A percentile compares a stretch with the other conserved stretches of the same genome.
Evolutionary conservation across 2,113 vertebrate genomes (phyloP).

Genomic region (Saccopteryx leptura): DNA sequence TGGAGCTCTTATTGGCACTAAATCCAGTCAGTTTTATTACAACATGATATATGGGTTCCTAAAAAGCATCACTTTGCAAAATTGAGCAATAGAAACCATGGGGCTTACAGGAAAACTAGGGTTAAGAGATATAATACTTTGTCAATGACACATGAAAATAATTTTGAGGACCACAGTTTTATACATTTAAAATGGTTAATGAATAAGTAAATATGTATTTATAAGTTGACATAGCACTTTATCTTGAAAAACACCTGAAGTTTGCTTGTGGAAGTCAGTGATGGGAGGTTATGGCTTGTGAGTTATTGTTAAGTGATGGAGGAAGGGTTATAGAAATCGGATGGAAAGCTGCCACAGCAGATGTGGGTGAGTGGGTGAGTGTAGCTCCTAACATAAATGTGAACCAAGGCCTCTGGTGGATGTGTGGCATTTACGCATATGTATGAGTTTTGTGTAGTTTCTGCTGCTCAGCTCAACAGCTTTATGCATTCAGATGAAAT

Average conservation of each 20-base stretch:
- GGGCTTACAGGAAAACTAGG: background rate
- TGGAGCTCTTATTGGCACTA: background rate
- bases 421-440: fast-evolving
- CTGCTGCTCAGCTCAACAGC: background rate
- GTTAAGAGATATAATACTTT: background rate
- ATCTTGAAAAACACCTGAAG: background rate
- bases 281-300: background rate
- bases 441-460: background rate
- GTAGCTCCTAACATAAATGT: background rate
- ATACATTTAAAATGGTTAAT: background rate
- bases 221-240: background rate
- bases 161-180: background rate
- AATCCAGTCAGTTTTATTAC: background rate
- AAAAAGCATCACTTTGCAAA: background rate
- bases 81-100: background rate
- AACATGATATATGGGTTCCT: background rate
- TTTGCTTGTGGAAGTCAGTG: background rate
- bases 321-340: background rate
- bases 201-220: background rate
- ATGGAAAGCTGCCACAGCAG: background rate
- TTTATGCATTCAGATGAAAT: background rate
- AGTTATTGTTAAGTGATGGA: background rate
- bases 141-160: background rate
- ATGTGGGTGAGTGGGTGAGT: background rate
- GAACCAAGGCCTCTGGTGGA: background rate